Conservation (phyloP, 2,888 invertebrate genomes). For the Synergus itoensis region DNA sequence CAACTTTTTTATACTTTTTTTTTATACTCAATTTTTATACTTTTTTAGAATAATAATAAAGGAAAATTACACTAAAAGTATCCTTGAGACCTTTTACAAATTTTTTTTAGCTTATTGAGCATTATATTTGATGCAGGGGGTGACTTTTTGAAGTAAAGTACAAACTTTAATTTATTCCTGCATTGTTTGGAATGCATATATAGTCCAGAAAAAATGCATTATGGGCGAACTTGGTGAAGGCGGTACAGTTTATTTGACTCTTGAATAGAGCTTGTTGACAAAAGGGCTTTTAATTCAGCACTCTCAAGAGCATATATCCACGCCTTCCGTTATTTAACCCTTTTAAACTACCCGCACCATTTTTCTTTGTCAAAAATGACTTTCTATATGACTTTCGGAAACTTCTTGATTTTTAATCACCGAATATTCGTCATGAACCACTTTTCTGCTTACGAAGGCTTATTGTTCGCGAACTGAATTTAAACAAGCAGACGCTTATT, state of each 20-base stretch:
- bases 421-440: background rate
- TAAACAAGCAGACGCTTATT: no score
- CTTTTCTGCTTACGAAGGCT: background rate
- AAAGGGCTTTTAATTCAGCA: conserved; percentile 34
- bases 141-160: background rate
- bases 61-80: no score
- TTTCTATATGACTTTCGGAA: background rate
- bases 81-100: no score
- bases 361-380: conserved; percentile 32
- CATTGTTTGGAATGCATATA: background rate
- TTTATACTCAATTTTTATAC: no score
- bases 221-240: conserved; percentile 24
- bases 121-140: no score
- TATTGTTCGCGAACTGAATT: no score
- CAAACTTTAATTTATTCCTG: background rate
- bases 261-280: conserved; percentile 30
- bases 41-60: no score
- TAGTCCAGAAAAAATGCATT: conserved; percentile 20
- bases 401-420: conserved; percentile 19
- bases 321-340: conserved; percentile 37
- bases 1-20: background rate
- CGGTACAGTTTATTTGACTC: conserved; percentile 35
- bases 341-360: conserved; percentile 34
- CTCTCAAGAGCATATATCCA: conserved; percentile 8
- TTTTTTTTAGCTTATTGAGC: no score